phyloP scores from a whole-genome alignment of 2,888 invertebrate genomes.

The Stratiomys singularior region DNA sequence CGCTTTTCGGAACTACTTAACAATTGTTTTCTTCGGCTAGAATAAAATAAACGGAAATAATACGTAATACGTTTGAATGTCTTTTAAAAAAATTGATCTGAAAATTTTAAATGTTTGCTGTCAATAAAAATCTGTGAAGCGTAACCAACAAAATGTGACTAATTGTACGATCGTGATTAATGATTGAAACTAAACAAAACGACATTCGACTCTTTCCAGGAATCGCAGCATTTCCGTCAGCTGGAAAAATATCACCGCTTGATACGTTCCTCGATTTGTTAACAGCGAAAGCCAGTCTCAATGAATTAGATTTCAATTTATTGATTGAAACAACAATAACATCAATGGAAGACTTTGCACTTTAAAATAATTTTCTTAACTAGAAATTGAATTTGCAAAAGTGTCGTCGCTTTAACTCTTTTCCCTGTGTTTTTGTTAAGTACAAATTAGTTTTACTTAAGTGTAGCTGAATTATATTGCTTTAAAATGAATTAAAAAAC shows the following conservation, averaged over 20 bases:
- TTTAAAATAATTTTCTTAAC: slow-evolving; percentile 40
- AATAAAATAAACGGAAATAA: too few species aligned
- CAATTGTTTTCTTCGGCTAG: too few species aligned
- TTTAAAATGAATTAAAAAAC: background rate
- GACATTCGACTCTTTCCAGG: slow-evolving; percentile 66
- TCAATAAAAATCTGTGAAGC: too few species aligned
- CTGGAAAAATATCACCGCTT: slow-evolving; percentile 79
- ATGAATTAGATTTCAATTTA: slow-evolving; percentile 85
- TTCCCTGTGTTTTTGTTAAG: slow-evolving; percentile 32
- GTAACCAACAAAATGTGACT: too few species aligned
- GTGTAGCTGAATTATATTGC: background rate
- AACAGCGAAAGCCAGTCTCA: slow-evolving; percentile 87
- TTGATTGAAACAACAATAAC: slow-evolving; percentile 81
- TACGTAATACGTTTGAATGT: too few species aligned
- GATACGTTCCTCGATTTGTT: slow-evolving; percentile 86
- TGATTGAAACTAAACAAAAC: background rate
- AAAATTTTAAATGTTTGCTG: too few species aligned
- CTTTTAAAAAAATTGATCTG: too few species aligned
- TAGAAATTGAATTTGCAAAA: background rate
- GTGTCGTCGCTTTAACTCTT: background rate
- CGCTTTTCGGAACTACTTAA: too few species aligned
- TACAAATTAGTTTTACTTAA: slow-evolving; percentile 46
- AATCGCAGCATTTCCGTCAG: slow-evolving; percentile 77
- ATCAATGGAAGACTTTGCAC: slow-evolving; percentile 61
- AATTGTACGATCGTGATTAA: background rate